phyloP scores from a whole-genome alignment of 2,888 invertebrate species.

The Torymus auratus region DNA sequence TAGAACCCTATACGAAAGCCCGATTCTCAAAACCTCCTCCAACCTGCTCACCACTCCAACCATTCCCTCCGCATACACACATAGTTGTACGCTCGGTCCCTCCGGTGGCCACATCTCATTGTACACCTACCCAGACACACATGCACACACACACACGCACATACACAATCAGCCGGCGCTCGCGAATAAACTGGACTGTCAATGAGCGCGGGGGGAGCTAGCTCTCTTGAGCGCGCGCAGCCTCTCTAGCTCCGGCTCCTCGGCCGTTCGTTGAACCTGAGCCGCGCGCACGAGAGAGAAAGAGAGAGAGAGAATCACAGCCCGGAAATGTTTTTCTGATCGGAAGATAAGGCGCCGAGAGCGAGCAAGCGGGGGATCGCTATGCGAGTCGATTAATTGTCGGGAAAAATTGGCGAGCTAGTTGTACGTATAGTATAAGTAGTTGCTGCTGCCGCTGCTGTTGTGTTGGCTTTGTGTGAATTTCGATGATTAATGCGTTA shows the following conservation, averaged over 20 bases:
- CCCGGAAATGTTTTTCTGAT: conserved; percentile 60
- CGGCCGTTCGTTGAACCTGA: conserved; percentile 49
- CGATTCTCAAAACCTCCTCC: too few relatives aligned
- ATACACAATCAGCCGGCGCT: not conserved
- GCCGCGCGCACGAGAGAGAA: not conserved
- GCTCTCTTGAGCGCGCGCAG: too few relatives aligned
- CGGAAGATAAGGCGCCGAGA: conserved; percentile 49
- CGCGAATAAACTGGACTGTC: conserved; percentile 56
- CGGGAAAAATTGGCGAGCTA: conserved; percentile 50
- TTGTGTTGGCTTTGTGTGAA: not conserved
- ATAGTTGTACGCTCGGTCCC: too few relatives aligned
- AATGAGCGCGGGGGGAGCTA: conserved; percentile 34
- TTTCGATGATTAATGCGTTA: too few relatives aligned
- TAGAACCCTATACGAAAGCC: too few relatives aligned
- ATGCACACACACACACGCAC: too few relatives aligned
- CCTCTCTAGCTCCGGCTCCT: not conserved
- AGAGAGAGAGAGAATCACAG: conserved; percentile 46
- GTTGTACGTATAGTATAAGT: too few relatives aligned
- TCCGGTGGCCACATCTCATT: too few relatives aligned
- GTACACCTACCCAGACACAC: too few relatives aligned
- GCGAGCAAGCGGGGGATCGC: conserved; percentile 48
- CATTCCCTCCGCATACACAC: too few relatives aligned
- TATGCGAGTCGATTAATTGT: conserved; percentile 59
- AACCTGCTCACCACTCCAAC: too few relatives aligned
- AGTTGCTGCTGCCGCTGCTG: not conserved